Evolutionary conservation across 2,797 vertebrate species (phyloP), one percentile per base, ranked within the genome.

Genomic region (Myotis myotis): DNA sequence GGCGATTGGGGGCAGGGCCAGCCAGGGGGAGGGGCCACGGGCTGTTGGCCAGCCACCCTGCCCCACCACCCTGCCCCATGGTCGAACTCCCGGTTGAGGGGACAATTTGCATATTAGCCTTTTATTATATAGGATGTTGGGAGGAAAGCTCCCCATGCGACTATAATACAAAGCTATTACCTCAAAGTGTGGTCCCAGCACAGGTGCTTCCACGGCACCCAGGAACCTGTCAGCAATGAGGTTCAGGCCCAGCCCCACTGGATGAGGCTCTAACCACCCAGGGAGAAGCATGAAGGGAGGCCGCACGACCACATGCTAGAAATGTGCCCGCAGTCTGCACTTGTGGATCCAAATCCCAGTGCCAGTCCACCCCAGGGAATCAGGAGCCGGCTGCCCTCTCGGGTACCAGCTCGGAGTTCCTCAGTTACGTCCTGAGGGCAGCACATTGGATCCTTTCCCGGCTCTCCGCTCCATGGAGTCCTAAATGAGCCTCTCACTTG

Each of bases 301-400:
- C 11, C 13, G 57, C 2, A 0, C 28, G 28, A 62, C 10, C 57
- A 25, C 11, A 55, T 17, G 0, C 22, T 5, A 1, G 53, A 22
- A 80, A 55, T 44, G n/a, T 23, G 41, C 22, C 23, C 0, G 7
- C 49, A 41, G 10, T 25, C 23, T 8, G 25, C 15, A 53, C 8
- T 12, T 62, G 49, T 10, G 1, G 30, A 22, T 53, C 47, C 66
- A 44, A 88, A 33, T 11, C 22, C 78, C 60, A 87, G 16, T 16
- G 15, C 1, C 1, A 15, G 15, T 13, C 15, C 8, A 28, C 22
- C 30, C 41, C 30, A 20, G n/a, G 78, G 41, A 41, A 44, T 8
- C 38, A 66, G 25, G 23, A 68, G 20, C 10, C 28, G n/a, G 36
- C 53, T 30, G 60, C 5, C 62, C 8, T 8, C 22, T 30, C 28